These are phyloP conservation scores for Champsocephalus gunnari DNA, from an alignment of 2,797 vertebrate genomes.

Conservation along the genomic window DNA sequence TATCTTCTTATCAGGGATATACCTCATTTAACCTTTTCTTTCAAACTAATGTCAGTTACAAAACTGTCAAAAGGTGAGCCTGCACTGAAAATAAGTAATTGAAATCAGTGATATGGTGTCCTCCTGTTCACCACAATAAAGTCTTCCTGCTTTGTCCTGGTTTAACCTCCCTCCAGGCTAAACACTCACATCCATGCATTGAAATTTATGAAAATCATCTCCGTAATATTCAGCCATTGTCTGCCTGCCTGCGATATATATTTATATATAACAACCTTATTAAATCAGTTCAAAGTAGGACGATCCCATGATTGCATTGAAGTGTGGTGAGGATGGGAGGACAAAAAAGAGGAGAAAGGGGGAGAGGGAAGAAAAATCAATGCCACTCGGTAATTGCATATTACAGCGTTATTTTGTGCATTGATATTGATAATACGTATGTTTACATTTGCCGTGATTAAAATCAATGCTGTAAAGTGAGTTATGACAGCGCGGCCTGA, in stretches of 20 bases:
- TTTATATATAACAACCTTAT: constrained; percentile 90
- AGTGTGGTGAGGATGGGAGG: constrained; percentile 29
- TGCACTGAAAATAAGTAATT: constrained; percentile 24
- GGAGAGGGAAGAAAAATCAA: constrained; percentile 88
- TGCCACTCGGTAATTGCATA: constrained; percentile 94
- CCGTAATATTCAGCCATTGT: constrained; percentile 90
- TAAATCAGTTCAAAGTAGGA: constrained; percentile 90
- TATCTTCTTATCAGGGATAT: constrained; percentile 25
- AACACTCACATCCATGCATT: constrained; percentile 78
- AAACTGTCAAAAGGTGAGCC: constrained; percentile 31
- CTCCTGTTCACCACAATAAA: constrained; percentile 61
- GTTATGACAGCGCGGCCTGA: constrained; percentile 85
- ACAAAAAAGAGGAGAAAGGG: constrained; percentile 25
- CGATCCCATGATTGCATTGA: constrained; percentile 87
- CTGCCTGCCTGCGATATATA: constrained; percentile 81
- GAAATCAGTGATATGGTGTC: constrained; percentile 26
- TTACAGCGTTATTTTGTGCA: constrained; percentile 93
- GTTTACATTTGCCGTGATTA: constrained; percentile 94
- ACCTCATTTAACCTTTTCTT: constrained; percentile 16
- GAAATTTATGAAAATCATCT: constrained; percentile 94
- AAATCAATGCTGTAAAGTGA: constrained; percentile 91
- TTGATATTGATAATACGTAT: constrained; percentile 95
- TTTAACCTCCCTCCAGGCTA: constrained; percentile 75
- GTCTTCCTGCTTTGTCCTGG: constrained; percentile 65
- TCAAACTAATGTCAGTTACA: constrained; percentile 13